Evolutionary conservation across 2,888 invertebrate genomes (phyloP), one percentile per base, ranked within the genome.

Genomic region (Eilema caniola): DNA sequence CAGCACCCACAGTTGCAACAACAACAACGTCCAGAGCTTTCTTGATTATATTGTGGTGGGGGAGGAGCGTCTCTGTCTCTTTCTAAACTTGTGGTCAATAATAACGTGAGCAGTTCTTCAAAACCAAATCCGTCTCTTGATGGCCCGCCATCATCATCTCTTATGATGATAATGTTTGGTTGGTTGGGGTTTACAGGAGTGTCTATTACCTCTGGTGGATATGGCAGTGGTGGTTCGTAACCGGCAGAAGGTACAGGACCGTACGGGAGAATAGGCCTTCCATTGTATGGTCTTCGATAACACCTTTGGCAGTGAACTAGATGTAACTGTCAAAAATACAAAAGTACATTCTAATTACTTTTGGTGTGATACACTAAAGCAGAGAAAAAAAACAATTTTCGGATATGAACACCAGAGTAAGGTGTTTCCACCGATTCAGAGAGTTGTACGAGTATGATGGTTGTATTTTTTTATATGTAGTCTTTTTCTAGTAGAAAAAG

Each of bases 101-200:
- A 53, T 12, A 76, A 62, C 16, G 66, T 20, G 0, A 70, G 24
- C 1, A 82, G 23, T 0, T 82, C 74, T 3, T 75, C 66, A 57
- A 70, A 67, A 0, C 24, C 28, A 25, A 28, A 70, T 24, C 23
- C 23, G 8, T 57, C 68, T 14, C 64, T 37, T 24, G 16, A 63
- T 14, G 24, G 60, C 14, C 57, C 62, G 10, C 62, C 59, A 4
- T 25, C 37, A 7, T 73, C 62, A 24, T 77, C 76, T 10, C 76
- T 79, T 62, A 81, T 76, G 67, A 82, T 66, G 23, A 83, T 78
- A 59, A 74, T 64, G 11, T 65, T 75, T 31, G 72, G 73, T 59
- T 81, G 80, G 53, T 72, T 75, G 41, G 20, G 16, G 33, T 64
- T 69, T 11, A 11, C 59, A 60, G 64, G 60, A 5, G 47, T 59